Evolutionary conservation across 2,888 invertebrate genomes (phyloP).

Genomic region (Phytoseiulus persimilis): DNA sequence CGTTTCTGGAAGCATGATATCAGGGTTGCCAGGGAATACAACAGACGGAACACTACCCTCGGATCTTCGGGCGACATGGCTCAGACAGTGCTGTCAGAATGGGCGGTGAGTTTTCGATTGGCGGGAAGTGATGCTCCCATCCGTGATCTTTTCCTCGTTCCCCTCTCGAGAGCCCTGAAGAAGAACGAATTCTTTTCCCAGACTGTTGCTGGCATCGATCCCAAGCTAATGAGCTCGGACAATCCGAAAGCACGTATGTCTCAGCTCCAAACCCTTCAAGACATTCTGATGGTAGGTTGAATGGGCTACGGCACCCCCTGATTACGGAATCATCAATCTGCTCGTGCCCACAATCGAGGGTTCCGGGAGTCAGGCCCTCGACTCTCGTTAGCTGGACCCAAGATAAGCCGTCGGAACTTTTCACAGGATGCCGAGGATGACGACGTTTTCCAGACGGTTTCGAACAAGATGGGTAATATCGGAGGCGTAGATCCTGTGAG

Average conservation of each 20-base stretch:
- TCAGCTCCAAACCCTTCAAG: slow-evolving; percentile 45
- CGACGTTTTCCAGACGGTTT: slow-evolving; percentile 18
- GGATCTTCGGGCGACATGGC: slow-evolving; percentile 44
- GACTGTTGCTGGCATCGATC: slow-evolving; percentile 44
- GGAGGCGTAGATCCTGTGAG: slow-evolving; percentile 20
- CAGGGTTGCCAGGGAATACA: slow-evolving; percentile 52
- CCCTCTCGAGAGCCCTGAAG: too few relatives aligned
- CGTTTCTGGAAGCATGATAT: slow-evolving; percentile 74
- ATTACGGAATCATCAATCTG: too few relatives aligned
- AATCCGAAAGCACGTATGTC: slow-evolving; percentile 44
- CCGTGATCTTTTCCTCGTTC: background rate
- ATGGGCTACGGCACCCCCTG: too few relatives aligned
- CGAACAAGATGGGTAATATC: background rate
- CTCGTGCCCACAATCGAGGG: too few relatives aligned
- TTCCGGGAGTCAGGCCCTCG: too few relatives aligned
- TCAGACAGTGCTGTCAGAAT: slow-evolving; percentile 45
- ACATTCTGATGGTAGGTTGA: slow-evolving; percentile 42
- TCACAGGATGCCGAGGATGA: slow-evolving; percentile 36
- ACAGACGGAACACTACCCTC: slow-evolving; percentile 40
- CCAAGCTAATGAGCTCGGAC: slow-evolving; percentile 43
- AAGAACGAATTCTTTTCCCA: too few relatives aligned
- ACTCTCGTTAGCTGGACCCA: too few relatives aligned
- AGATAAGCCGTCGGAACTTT: too few relatives aligned
- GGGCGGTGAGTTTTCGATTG: slow-evolving; percentile 44
- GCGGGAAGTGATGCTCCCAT: background rate